Percentiles rank a stretch among this genome's conserved stretches.
phyloP scores from a whole-genome alignment of 2,888 invertebrate genomes.

The Drosophila subquinaria region DNA sequence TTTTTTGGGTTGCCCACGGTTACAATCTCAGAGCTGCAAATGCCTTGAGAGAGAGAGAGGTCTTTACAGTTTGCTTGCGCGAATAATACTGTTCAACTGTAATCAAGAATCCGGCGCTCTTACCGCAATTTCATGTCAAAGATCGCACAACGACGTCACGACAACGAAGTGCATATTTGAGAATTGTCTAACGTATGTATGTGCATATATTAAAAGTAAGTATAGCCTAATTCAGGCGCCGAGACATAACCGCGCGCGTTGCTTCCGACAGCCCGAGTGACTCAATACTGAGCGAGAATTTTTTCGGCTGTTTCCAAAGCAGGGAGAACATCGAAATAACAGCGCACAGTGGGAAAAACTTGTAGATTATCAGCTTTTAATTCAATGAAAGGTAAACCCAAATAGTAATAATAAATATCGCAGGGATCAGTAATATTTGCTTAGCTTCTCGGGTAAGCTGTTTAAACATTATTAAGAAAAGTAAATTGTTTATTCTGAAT shows the following conservation, averaged over 20 bases:
- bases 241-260: conserved; percentile 22
- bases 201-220: not conserved
- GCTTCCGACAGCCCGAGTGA: conserved; percentile 35
- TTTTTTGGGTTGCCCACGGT: conserved; percentile 55
- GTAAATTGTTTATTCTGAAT: not conserved
- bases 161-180: conserved; percentile 52
- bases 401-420: not conserved
- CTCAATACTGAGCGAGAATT: conserved; percentile 51
- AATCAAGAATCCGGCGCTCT: conserved; percentile 25
- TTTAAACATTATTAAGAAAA: not conserved
- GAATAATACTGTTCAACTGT: conserved; percentile 53
- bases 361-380: too few species aligned
- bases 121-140: conserved; percentile 37
- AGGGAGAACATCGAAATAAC: not conserved
- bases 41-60: conserved; percentile 1
- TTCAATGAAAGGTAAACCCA: too few species aligned
- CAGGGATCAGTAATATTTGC: not conserved
- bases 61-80: conserved; percentile 48
- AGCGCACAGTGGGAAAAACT: not conserved
- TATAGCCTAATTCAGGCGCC: conserved; percentile 4
- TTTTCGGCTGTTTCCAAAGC: conserved; percentile 5
- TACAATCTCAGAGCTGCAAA: conserved; percentile 33
- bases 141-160: conserved; percentile 66
- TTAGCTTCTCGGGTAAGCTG: conserved; percentile 5
- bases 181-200: conserved; percentile 11